Base-by-base conservation (phyloP, 2,888 invertebrate genomes). In the Lepidonotus clava region DNA sequence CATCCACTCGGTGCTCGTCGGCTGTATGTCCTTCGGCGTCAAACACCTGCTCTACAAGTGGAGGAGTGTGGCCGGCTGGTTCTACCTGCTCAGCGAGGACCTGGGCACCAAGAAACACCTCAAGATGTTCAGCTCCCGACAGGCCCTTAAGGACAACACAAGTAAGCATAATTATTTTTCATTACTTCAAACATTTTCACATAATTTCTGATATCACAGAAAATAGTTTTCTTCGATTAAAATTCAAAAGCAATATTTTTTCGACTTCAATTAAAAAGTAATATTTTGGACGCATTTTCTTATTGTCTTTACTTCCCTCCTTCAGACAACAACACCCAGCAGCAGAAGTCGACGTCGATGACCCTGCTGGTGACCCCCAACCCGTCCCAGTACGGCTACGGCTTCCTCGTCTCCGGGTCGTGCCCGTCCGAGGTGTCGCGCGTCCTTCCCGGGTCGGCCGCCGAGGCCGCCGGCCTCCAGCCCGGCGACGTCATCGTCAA, bases 401-500 rank as follows among this genome's bases (percentile, higher is more conserved):
- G 80, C 28, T 80, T 80, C 80, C 11, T 51, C 32, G 80, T 80
- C 41, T 80, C 80, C 18, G 80, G 80, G 1, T 80, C 80, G 8
- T 80, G 46, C 11, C 80, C 80, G 14, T 80, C 80, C 2, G 80
- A 80, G 34, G 80, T 80, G 18, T 18, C 46, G 8, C 24, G 34
- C 11, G 80, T 80, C 46, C 24, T 41, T 1, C 80, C 88, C 91
- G 92, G 91, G 32, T 93, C 93, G 14, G 92, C 93, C 6, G 93
- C 94, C 5, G 91, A 92, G 46, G 87, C 86, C 14, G 91, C 93
- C 5, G 93, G 93, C 0, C 90, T 94, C 1, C 90, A 90, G 86
- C 89, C 91, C 41, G 92, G 92, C n/a, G 94, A 94, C 86, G 90
- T 90, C 87, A 92, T 94, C 87, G 89, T 93, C 41, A 88, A 91